Conservation (phyloP, 2,797 vertebrate species). For the Martes flavigula region DNA sequence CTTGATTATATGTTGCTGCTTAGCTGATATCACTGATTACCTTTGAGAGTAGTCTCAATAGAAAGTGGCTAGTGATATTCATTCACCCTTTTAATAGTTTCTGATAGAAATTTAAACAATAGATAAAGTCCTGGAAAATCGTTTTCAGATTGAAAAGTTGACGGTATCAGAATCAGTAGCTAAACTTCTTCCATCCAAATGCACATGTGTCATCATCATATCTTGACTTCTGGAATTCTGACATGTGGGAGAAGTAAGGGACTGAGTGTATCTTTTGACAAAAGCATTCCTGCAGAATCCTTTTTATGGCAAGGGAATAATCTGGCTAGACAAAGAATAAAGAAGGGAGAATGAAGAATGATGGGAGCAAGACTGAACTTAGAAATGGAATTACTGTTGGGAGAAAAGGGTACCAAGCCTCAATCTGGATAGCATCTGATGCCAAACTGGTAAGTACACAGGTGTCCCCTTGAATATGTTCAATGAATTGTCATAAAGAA, state of each 20-base stretch:
- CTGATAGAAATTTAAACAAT: not conserved
- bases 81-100: not conserved
- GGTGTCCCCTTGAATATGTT: not conserved
- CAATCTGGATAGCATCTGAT: not conserved
- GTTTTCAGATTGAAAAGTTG: not conserved
- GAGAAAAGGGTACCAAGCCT: not conserved
- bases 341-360: not conserved
- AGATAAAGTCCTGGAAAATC: not conserved
- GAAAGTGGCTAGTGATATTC: not conserved
- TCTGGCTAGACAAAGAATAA: not conserved
- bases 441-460: not conserved
- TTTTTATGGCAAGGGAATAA: not conserved
- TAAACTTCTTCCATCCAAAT: not conserved
- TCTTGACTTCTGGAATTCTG: not conserved
- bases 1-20: constrained; percentile 44
- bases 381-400: not conserved
- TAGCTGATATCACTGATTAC: constrained; percentile 1
- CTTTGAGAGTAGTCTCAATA: not conserved
- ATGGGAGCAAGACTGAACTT: not conserved
- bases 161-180: not conserved
- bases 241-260: not conserved
- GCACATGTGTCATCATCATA: not conserved
- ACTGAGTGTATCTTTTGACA: not conserved
- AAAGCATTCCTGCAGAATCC: not conserved
- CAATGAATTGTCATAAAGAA: not conserved